Percentiles rank a stretch among this genome's conserved stretches.
Conservation (phyloP, 1,140 invertebrate species). For the Hirudo medicinalis region DNA sequence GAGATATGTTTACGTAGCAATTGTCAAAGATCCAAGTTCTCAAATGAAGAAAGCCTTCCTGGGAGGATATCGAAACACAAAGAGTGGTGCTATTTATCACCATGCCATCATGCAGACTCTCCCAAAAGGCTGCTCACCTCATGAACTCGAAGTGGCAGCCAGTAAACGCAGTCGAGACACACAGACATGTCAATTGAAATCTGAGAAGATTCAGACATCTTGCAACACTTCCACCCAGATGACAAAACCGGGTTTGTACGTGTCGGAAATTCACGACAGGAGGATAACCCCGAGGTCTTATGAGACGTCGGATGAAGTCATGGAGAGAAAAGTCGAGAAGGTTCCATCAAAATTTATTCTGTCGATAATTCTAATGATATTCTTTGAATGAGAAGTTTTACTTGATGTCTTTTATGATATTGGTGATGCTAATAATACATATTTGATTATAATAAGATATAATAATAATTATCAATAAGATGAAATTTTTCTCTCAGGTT, state of each 20-base stretch:
- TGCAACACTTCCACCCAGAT: conserved; percentile 41
- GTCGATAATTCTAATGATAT: no score
- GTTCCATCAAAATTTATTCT: conserved; percentile 21
- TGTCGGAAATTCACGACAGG: conserved; percentile 35
- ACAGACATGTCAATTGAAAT: conserved; percentile 37
- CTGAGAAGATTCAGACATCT: conserved; percentile 35
- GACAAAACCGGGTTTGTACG: conserved; percentile 39
- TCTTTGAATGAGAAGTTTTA: background rate
- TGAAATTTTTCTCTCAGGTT: conserved; percentile 15
- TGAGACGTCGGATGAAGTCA: conserved; percentile 37
- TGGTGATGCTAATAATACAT: background rate
- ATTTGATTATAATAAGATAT: background rate
- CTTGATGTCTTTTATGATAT: background rate
- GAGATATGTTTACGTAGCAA: no score
- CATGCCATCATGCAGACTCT: conserved; percentile 39
- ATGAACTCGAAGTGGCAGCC: conserved; percentile 26
- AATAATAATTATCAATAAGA: no score
- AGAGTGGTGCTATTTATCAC: conserved; percentile 35
- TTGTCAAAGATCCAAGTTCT: no score
- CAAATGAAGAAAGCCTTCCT: conserved; percentile 20
- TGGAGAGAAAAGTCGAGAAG: conserved; percentile 28
- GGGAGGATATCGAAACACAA: conserved; percentile 39
- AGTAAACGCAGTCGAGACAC: conserved; percentile 31
- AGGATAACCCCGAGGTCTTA: conserved; percentile 37
- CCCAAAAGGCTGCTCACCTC: conserved; percentile 30